These are phyloP conservation scores for Acromyrmex charruanus DNA, from an alignment of 1,140 invertebrate genomes.

Conservation along the genomic window DNA sequence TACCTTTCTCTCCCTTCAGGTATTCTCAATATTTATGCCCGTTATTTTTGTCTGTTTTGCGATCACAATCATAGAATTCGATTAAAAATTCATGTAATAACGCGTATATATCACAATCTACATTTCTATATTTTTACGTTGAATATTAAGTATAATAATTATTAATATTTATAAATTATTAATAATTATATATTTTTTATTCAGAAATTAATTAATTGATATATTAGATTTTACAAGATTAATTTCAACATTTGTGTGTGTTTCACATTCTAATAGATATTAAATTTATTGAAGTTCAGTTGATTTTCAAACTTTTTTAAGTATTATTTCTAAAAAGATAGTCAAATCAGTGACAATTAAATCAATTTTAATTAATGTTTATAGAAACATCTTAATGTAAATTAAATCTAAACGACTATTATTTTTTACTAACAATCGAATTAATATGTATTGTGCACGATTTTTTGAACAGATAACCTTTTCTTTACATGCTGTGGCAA, in stretches of 20 bases:
- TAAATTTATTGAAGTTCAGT: slow-evolving; percentile 17
- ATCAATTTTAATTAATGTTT: slow-evolving; percentile 4
- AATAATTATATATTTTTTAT: background rate
- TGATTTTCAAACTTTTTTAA: background rate
- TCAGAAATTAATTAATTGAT: background rate
- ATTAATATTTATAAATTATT: no score
- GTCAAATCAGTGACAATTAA: background rate
- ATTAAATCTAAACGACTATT: slow-evolving; percentile 16
- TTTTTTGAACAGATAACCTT: slow-evolving; percentile 25
- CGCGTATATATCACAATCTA: background rate
- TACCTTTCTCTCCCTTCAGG: slow-evolving; percentile 70
- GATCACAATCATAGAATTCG: background rate
- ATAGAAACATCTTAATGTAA: background rate
- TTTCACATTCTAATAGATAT: background rate
- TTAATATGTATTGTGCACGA: background rate
- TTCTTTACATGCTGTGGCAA: slow-evolving; percentile 33
- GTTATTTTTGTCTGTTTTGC: slow-evolving; percentile 60
- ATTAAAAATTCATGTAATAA: background rate
- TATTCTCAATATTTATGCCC: slow-evolving; percentile 35
- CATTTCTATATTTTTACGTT: background rate
- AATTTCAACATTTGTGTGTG: background rate
- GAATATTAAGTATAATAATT: background rate
- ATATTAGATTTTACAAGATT: background rate
- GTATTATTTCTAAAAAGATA: background rate
- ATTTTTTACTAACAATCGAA: background rate